Evolutionary conservation across 2,113 vertebrate genomes (phyloP).

Genomic region (Alligator sinensis): DNA sequence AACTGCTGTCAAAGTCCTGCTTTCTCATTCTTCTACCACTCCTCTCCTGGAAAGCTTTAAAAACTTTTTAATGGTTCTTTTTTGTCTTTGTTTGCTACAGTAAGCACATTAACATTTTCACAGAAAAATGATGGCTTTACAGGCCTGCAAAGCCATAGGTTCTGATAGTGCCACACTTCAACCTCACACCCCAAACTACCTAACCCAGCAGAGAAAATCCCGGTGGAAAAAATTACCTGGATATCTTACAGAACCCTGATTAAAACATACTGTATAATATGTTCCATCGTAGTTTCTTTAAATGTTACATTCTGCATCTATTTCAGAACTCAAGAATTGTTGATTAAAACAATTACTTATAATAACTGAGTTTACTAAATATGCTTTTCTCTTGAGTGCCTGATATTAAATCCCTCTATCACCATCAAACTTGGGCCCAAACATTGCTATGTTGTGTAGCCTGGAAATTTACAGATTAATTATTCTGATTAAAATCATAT

Average conservation of each 20-base stretch:
- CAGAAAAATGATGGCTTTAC: background rate
- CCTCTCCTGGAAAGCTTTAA: background rate
- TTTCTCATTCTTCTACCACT: background rate
- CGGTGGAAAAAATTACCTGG: background rate
- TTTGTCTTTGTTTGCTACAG: background rate
- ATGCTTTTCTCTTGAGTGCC: background rate
- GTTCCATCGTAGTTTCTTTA: background rate
- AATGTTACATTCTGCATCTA: background rate
- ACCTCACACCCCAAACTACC: background rate
- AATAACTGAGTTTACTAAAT: background rate
- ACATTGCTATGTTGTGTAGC: constrained; percentile 23
- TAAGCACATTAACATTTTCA: background rate
- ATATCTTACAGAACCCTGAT: background rate
- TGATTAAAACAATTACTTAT: background rate
- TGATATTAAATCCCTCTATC: background rate
- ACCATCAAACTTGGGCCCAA: background rate
- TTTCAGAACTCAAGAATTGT: background rate
- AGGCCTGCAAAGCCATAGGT: background rate
- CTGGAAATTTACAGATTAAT: background rate
- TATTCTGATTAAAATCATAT: background rate
- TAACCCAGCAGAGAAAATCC: background rate
- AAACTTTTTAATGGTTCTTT: background rate
- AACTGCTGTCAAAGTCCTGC: background rate
- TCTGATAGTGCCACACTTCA: background rate
- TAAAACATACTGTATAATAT: background rate